These are phyloP conservation scores for Gobio gobio DNA, from an alignment of 2,113 vertebrate species.

Conservation along the genomic window DNA sequence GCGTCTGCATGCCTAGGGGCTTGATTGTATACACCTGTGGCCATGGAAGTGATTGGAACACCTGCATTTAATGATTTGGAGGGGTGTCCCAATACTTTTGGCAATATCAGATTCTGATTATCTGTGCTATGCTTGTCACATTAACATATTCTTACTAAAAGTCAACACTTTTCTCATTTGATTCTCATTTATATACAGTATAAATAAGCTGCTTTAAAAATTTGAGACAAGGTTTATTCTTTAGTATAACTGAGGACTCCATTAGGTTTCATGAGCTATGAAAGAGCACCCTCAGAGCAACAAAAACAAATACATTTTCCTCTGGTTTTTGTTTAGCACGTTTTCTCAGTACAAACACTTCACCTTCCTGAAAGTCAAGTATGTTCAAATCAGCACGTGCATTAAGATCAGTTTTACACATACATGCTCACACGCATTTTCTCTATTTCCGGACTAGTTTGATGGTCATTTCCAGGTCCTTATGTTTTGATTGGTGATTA, in stretches of 20 bases:
- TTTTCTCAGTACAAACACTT: not conserved
- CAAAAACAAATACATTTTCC: not conserved
- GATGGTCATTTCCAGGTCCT: slow-evolving; percentile 12
- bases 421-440: not conserved
- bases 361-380: slow-evolving; percentile 22
- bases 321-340: slow-evolving; percentile 1
- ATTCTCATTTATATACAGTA: not conserved
- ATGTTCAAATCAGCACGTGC: not conserved
- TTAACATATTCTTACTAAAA: no score
- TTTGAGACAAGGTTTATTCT: not conserved
- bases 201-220: not conserved
- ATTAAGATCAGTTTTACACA: not conserved
- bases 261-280: not conserved
- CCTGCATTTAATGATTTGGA: no score
- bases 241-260: not conserved
- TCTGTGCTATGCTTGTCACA: no score
- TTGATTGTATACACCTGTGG: no score
- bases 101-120: no score
- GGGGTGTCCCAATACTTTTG: no score
- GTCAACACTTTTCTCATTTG: not conserved
- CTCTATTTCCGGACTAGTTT: slow-evolving; percentile 16
- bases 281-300: not conserved
- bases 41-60: no score
- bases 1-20: no score
- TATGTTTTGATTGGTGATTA: slow-evolving; percentile 34